Evolutionary conservation across 2,888 invertebrate species (phyloP).

Genomic region (Gonocerus acuteangulatus): DNA sequence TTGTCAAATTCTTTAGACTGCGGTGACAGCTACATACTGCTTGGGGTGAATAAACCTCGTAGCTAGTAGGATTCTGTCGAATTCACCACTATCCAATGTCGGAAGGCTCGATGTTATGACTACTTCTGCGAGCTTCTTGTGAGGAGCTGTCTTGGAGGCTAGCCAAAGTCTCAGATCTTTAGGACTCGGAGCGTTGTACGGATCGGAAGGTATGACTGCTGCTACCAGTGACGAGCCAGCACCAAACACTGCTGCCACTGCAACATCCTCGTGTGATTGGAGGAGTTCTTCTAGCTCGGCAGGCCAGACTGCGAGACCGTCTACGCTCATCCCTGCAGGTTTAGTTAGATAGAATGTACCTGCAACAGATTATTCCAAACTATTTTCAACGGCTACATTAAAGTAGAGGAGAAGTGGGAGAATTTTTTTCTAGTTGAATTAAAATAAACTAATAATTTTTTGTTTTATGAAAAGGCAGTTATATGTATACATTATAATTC

Average conservation of each 20-base stretch:
- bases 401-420: no score
- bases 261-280: constrained; percentile 57
- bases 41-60: background rate
- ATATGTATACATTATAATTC: no score
- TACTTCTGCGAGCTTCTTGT: constrained; percentile 50
- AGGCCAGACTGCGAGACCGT: constrained; percentile 65
- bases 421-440: no score
- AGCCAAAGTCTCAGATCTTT: constrained; percentile 49
- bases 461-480: no score
- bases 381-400: no score
- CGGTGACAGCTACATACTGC: constrained; percentile 3
- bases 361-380: no score
- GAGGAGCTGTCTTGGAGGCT: constrained; percentile 53
- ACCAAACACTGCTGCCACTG: constrained; percentile 75
- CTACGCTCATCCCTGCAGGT: constrained; percentile 49
- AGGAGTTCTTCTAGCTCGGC: constrained; percentile 72
- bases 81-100: constrained; percentile 22
- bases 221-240: constrained; percentile 63
- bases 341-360: constrained; percentile 45
- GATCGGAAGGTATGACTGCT: constrained; percentile 61
- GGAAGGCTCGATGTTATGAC: constrained; percentile 29
- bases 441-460: no score
- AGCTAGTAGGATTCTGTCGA: constrained; percentile 24
- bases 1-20: constrained; percentile 8
- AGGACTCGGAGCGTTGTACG: constrained; percentile 49